Base-by-base conservation (phyloP, 2,797 vertebrate species). In the Diplodus puntazzo region DNA sequence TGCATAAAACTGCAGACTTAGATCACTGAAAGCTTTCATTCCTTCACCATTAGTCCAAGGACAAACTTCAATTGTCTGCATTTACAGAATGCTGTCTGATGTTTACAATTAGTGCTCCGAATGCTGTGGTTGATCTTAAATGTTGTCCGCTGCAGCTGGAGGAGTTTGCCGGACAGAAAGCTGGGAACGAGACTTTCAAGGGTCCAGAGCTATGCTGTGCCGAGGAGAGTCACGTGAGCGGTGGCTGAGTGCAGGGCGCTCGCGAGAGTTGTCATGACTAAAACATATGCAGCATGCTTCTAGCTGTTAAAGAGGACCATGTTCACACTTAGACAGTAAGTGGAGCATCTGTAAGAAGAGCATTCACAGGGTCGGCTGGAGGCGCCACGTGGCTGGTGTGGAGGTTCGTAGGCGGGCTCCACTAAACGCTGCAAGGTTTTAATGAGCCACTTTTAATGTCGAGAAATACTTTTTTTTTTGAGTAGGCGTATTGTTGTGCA, bases 401-500 rank as follows among this genome's bases (percentile, higher is more conserved):
- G 13, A 50, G 16, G 43, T 20, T 34, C 30, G 17, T 17, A 34
- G 25, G 17, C 55, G 20, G 55, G n/a, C 57, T 59, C 18, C 18
- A 9, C 23, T 16, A 3, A 53, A 58, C 34, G 27, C 14, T 39
- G 7, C 34, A 0, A 11, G 45, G 21, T 42, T 54, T 57, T 30
- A n/a, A 57, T 52, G 34, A 57, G 50, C 27, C 20, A 20, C 20
- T 68, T 53, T 53, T 39, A 52, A 18, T 27, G 52, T 21, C 21
- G n/a, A 48, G 13, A 69, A 54, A 66, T 23, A 3, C 23, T n/a
- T 25, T 20, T n/a, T 20, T 39, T 55, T n/a, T 34, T 39, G n/a
- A 50, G 66, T 65, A 20, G 53, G 52, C 58, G 52, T 69, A 13
- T 27, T 75, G 45, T 57, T 63, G 43, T 25, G 25, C 34, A 60